These are phyloP conservation scores for Cephus sareptanus DNA, from an alignment of 2,888 invertebrate species.

Conservation along the genomic window DNA sequence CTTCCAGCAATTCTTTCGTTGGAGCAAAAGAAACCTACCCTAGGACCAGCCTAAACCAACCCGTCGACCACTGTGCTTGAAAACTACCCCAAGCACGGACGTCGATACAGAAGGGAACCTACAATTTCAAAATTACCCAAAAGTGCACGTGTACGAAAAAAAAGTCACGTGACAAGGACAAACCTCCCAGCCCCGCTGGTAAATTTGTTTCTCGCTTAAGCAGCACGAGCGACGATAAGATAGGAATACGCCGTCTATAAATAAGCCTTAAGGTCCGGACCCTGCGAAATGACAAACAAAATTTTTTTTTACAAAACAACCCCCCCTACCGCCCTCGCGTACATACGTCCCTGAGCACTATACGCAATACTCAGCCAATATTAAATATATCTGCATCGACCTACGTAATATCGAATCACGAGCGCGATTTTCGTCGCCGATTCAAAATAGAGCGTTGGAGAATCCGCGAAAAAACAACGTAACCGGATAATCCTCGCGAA, in stretches of 20 bases:
- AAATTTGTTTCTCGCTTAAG: not conserved
- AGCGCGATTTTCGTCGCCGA: not conserved
- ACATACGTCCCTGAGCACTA: not conserved
- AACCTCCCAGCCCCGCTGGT: no score
- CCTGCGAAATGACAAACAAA: not conserved
- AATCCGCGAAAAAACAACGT: constrained; percentile 4
- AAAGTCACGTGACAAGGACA: not conserved
- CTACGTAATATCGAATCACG: not conserved
- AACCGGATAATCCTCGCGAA: constrained; percentile 5
- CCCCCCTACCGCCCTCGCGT: not conserved
- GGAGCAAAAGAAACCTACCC: not conserved
- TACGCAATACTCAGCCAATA: not conserved
- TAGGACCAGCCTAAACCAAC: not conserved
- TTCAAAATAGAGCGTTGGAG: not conserved
- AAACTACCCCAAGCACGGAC: not conserved
- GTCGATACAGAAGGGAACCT: not conserved
- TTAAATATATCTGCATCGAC: not conserved
- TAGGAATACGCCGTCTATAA: not conserved
- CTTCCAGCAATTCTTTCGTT: not conserved
- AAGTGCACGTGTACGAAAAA: not conserved
- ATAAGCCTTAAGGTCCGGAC: not conserved
- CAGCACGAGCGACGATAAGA: not conserved
- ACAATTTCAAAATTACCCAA: not conserved
- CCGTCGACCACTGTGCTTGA: not conserved
- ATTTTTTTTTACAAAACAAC: not conserved